phyloP scores from a whole-genome alignment of 1,140 invertebrate genomes.

The Bombyx mori region ASM3026992v2 NC_085115.1:6348001-6348500 shows the following conservation, averaged over 20 bases:
- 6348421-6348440: not conserved
- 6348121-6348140: slow-evolving; percentile 35
- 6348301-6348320: slow-evolving; percentile 5
- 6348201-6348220: not conserved
- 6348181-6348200: not conserved
- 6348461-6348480: not conserved
- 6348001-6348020: slow-evolving; percentile 25
- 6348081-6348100: slow-evolving; percentile 60
- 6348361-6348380: not conserved
- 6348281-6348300: slow-evolving; percentile 27
- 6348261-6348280: too few species aligned
- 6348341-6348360: not conserved
- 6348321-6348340: slow-evolving; percentile 24
- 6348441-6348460: not conserved
- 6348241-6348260: slow-evolving; percentile 6
- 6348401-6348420: slow-evolving; percentile 7
- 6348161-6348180: slow-evolving; percentile 16
- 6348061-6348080: slow-evolving; percentile 67
- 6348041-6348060: slow-evolving; percentile 59
- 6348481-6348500: too few species aligned
- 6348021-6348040: slow-evolving; percentile 40
- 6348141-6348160: slow-evolving; percentile 27
- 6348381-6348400: slow-evolving; percentile 4
- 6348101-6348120: slow-evolving; percentile 48
- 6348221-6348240: not conserved